Evolutionary conservation across 2,888 invertebrate species (phyloP).

Genomic region (Rhabditoides inermis): DNA sequence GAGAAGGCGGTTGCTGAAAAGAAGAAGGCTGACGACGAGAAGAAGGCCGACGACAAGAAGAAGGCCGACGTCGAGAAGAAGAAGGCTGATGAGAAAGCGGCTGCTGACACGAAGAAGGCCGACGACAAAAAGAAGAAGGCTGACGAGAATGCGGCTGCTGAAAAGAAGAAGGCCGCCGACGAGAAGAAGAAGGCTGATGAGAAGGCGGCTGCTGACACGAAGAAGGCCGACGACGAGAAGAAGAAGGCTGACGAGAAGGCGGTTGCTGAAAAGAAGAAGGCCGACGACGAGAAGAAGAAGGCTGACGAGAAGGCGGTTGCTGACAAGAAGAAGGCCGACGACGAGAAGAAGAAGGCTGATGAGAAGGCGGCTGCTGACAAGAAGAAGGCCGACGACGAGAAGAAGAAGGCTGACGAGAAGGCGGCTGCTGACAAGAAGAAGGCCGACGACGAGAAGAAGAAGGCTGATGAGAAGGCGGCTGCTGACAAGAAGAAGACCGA

Average conservation of each 20-base stretch:
- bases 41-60: slow-evolving; percentile 5
- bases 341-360: too few species aligned
- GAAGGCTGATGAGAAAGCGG: slow-evolving; percentile 3
- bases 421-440: slow-evolving; percentile 6
- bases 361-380: neutral
- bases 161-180: too few species aligned
- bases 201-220: slow-evolving; percentile 3
- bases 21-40: slow-evolving; percentile 6
- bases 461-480: slow-evolving; percentile 1
- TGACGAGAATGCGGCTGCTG: too few species aligned
- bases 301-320: slow-evolving; percentile 7
- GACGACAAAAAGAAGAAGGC: too few species aligned
- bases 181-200: slow-evolving; percentile 7
- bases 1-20: neutral
- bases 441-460: slow-evolving; percentile 5
- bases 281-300: slow-evolving; percentile 5
- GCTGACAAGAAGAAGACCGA: too few species aligned
- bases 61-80: slow-evolving; percentile 4
- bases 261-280: slow-evolving; percentile 7
- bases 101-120: too few species aligned
- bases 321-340: slow-evolving; percentile 9
- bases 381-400: slow-evolving; percentile 6
- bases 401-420: neutral
- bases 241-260: too few species aligned
- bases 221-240: slow-evolving; percentile 5